Base-by-base conservation (phyloP, 2,888 invertebrate species). In the Anoplius nigerrimus region DNA sequence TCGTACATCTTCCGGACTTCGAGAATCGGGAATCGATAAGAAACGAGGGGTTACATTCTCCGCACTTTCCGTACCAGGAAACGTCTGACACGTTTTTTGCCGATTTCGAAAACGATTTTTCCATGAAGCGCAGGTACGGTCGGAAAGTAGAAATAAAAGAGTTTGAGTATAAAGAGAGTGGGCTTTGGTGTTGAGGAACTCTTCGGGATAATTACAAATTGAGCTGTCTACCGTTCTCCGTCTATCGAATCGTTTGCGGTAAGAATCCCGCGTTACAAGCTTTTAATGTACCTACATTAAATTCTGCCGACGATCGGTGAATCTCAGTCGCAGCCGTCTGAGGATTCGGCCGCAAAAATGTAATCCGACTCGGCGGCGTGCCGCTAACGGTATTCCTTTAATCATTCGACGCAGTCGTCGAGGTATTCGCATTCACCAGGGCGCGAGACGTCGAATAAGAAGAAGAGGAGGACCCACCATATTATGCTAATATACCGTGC, bases 401-500 rank as follows among this genome's bases (percentile, higher is more conserved):
- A 56, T 62, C 62, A 62, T 62, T 62, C 51, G 51, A 42, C 43
- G 45, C 66, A 54, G 56, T 66, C 62, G 65, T 66, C 66, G 62
- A 56, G 62, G 66, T 51, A 62, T 62, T 66, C 54, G 62, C 62
- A 55, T 66, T 52, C 46, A 34, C 48, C 34, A 21, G 62, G 43
- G 51, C 53, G 64, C 51, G 52, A 67, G 58, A 53, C 34, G 34
- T 34, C 34, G 22, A 45, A 62, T 56, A 64, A 65, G 59, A 65
- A 72, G 72, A 65, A 61, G 73, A 66, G 69, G 76, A 56, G 21
- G n/a, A 34, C 43, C 46, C 55, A 66, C 75, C 69, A 65, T 73
- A 80, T 82, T 79, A 81, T 80, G 81, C 74, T 80, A 78, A 84
- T 79, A 79, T 69, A 76, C 74, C 74, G 60, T 66, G 75, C 71